Percentiles rank a stretch among this genome's conserved stretches.
phyloP scores from a whole-genome alignment of 1,140 invertebrate species.

The Pseudoatta argentina region DNA sequence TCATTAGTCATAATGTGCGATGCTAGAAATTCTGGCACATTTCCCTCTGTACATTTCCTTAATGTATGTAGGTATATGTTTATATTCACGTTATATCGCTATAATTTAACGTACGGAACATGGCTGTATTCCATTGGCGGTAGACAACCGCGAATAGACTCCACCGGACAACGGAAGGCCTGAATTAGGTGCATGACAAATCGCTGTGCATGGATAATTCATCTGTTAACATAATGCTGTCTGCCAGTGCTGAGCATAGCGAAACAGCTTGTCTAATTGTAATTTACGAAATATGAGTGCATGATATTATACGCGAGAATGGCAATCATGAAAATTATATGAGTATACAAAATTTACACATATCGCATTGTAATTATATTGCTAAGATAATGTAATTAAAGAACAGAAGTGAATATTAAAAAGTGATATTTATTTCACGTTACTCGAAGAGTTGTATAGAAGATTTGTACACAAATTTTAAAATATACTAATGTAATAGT shows the following conservation, averaged over 20 bases:
- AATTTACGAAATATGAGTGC: slow-evolving; percentile 11
- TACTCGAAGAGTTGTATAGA: not conserved
- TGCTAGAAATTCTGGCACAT: not conserved
- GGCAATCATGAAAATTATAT: not conserved
- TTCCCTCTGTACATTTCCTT: not conserved
- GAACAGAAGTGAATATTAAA: not conserved
- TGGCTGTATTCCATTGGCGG: slow-evolving; percentile 31
- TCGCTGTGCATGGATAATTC: slow-evolving; percentile 44
- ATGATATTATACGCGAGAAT: slow-evolving; percentile 1
- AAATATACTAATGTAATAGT: slow-evolving; percentile 4
- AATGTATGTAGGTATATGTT: not conserved
- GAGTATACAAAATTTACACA: not conserved
- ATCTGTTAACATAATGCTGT: slow-evolving; percentile 32
- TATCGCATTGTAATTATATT: not conserved
- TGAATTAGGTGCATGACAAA: slow-evolving; percentile 44
- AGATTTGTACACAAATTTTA: not conserved
- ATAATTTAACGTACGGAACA: slow-evolving; percentile 62
- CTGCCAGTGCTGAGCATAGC: slow-evolving; percentile 30
- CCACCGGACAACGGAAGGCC: slow-evolving; percentile 15
- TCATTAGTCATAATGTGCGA: not conserved
- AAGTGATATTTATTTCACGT: not conserved
- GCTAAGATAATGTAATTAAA: slow-evolving; percentile 1
- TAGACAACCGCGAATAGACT: slow-evolving; percentile 51
- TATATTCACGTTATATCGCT: slow-evolving; percentile 2
- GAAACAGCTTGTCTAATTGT: slow-evolving; percentile 41